Evolutionary conservation across 2,113 vertebrate genomes (phyloP).

Genomic region (Dicentrarchus labrax): DNA sequence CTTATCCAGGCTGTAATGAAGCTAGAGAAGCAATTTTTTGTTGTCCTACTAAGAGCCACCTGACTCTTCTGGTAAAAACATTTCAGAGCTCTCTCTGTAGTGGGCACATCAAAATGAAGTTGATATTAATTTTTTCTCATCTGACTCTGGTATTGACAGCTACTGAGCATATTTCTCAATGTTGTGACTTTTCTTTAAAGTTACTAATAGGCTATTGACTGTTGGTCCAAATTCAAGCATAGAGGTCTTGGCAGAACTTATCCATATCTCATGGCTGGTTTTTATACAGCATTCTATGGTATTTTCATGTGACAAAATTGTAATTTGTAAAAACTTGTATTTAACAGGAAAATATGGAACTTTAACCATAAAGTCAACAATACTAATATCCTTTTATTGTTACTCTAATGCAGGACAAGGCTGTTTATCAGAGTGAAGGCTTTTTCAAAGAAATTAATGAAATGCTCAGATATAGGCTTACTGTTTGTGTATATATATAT

Average conservation of each 20-base stretch:
- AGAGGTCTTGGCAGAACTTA: neutral
- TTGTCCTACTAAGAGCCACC: neutral
- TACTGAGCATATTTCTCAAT: neutral
- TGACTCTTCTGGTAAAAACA: neutral
- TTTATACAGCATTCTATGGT: too few relatives aligned
- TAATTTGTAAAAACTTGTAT: too few relatives aligned
- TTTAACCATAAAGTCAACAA: too few relatives aligned
- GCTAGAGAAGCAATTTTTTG: too few relatives aligned
- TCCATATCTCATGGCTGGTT: neutral
- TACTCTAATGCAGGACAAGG: too few relatives aligned
- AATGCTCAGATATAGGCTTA: too few relatives aligned
- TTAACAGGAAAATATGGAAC: too few relatives aligned
- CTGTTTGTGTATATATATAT: too few relatives aligned
- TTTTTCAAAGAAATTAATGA: too few relatives aligned
- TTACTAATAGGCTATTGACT: neutral
- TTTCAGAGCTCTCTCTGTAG: neutral
- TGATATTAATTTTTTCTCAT: conserved; percentile 4
- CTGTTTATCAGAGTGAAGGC: too few relatives aligned
- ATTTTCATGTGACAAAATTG: too few relatives aligned
- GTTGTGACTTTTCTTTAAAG: neutral
- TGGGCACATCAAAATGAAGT: neutral
- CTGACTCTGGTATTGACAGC: neutral
- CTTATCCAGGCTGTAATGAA: neutral
- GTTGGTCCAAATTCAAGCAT: neutral
- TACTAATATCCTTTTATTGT: too few relatives aligned